Percentiles rank a stretch among this genome's conserved stretches.
phyloP scores from a whole-genome alignment of 2,888 invertebrate genomes.

The Diarsia mendica region DNA sequence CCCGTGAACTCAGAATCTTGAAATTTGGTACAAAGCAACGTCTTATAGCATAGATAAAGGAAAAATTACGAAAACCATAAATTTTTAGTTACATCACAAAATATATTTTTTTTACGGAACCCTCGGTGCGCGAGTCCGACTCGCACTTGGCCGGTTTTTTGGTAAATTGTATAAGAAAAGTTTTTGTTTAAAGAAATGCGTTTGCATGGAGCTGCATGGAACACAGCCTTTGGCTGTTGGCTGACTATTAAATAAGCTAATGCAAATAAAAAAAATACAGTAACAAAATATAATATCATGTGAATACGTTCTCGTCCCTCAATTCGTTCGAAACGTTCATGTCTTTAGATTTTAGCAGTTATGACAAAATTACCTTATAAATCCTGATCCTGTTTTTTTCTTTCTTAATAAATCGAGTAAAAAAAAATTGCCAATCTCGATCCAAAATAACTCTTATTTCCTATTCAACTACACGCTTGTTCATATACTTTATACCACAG shows the following conservation, averaged over 20 bases:
- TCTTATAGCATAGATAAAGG: too few species aligned
- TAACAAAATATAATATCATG: neutral
- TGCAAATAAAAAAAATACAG: neutral
- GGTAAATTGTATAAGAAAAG: too few species aligned
- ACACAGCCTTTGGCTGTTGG: neutral
- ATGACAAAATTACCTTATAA: neutral
- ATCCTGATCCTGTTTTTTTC: neutral
- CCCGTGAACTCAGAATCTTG: too few species aligned
- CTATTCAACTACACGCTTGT: neutral
- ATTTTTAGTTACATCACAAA: too few species aligned
- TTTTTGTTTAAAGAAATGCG: neutral
- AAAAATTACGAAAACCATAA: too few species aligned
- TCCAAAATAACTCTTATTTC: neutral
- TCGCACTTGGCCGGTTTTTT: too few species aligned
- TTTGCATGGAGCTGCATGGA: neutral
- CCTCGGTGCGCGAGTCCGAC: too few species aligned
- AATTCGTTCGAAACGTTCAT: neutral
- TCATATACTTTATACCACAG: slow-evolving; percentile 19
- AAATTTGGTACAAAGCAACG: too few species aligned
- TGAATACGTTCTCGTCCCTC: neutral
- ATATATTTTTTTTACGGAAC: too few species aligned
- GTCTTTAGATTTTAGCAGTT: neutral
- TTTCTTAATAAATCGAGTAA: neutral
- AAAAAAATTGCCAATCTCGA: neutral
- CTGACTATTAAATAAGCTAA: too few species aligned